Conservation (phyloP, 2,113 vertebrate genomes). For the Chaetorhynchus papuensis region DNA sequence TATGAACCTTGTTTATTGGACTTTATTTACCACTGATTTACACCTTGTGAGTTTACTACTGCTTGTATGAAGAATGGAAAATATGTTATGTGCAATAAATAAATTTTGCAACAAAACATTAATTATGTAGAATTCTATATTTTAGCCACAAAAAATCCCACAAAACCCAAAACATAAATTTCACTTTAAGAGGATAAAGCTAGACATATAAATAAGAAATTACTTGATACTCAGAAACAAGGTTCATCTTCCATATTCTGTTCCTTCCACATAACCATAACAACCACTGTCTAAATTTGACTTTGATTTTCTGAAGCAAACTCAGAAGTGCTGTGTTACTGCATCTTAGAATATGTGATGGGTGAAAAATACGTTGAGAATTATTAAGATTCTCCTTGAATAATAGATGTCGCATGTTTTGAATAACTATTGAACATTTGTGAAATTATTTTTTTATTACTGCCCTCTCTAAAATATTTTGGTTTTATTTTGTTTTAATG, state of each 20-base stretch:
- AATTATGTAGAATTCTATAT: neutral
- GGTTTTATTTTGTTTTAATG: neutral
- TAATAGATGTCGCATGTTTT: neutral
- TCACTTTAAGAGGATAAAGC: neutral
- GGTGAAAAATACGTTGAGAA: neutral
- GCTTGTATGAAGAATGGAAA: neutral
- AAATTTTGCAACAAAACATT: rapidly evolving
- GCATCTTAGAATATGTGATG: neutral
- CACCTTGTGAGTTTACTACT: neutral
- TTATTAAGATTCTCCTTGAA: neutral
- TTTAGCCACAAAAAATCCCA: neutral
- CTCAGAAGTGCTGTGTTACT: rapidly evolving
- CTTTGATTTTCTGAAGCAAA: neutral
- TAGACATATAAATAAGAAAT: neutral
- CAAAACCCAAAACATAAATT: neutral
- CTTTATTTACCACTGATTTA: neutral
- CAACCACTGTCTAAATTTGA: neutral
- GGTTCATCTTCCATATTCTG: neutral
- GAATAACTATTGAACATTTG: neutral
- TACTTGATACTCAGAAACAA: neutral
- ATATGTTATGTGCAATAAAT: neutral
- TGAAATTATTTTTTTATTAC: neutral
- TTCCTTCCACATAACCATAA: neutral
- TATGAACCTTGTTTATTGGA: neutral
- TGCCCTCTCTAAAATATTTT: neutral